Percentiles rank a stretch among this genome's conserved stretches.
phyloP scores from a whole-genome alignment of 2,888 invertebrate species.

The Drosophila borealis region DNA sequence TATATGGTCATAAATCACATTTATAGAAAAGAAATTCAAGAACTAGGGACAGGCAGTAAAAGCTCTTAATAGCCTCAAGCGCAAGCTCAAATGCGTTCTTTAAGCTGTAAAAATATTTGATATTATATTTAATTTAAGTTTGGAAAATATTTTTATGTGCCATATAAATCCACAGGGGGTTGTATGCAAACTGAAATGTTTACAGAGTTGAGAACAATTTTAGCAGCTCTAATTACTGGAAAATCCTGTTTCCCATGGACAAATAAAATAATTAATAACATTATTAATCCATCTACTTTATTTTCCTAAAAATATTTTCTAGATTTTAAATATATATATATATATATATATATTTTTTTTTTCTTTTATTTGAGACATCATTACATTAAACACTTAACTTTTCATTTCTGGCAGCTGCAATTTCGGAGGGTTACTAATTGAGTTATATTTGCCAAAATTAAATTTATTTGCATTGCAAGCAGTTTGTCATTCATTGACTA shows the following conservation, averaged over 20 bases:
- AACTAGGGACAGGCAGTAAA: slow-evolving; percentile 11
- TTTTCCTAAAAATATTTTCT: no score
- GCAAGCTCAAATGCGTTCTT: neutral
- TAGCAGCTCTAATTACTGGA: no score
- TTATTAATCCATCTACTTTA: no score
- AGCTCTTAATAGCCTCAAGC: slow-evolving; percentile 20
- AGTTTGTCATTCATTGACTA: slow-evolving; percentile 36
- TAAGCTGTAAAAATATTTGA: neutral
- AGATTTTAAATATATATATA: no score
- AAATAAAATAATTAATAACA: no score
- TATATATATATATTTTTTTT: no score
- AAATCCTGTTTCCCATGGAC: no score
- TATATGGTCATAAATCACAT: slow-evolving; percentile 65
- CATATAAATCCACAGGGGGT: no score
- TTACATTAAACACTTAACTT: neutral
- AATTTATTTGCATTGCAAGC: slow-evolving; percentile 14
- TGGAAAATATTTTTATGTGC: neutral
- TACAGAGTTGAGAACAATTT: no score
- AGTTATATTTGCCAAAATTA: slow-evolving; percentile 9
- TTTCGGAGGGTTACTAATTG: slow-evolving; percentile 7
- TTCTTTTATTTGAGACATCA: no score
- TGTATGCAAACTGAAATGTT: no score
- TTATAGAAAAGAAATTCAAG: slow-evolving; percentile 30
- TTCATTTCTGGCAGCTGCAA: neutral
- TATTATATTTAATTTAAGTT: neutral